Percentiles rank a stretch among this genome's conserved stretches.
Conservation (phyloP, 2,113 vertebrate genomes). For the Ardeotis arabs region DNA sequence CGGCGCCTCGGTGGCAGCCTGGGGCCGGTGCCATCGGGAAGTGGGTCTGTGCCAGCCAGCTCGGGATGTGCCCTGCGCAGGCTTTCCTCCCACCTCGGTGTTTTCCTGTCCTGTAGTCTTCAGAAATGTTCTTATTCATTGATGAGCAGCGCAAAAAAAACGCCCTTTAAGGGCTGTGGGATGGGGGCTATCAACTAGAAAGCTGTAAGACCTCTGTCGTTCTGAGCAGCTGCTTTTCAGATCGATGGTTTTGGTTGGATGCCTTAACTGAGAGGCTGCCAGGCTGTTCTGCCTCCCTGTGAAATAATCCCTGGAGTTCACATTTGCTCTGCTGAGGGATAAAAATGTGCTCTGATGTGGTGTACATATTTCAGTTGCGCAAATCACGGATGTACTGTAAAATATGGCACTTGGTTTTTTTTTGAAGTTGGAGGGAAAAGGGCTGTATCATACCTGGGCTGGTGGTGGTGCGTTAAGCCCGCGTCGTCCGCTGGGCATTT, state of each 20-base stretch:
- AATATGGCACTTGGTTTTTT: neutral
- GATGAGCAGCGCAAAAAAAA: neutral
- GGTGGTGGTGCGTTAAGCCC: neutral
- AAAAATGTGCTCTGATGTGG: slow-evolving; percentile 18
- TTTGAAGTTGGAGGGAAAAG: slow-evolving; percentile 48
- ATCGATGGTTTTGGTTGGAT: slow-evolving; percentile 13
- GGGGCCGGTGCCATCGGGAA: neutral
- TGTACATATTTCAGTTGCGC: slow-evolving; percentile 46
- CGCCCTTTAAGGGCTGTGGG: neutral
- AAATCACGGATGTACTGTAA: slow-evolving; percentile 21
- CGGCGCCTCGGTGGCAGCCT: neutral
- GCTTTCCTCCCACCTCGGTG: neutral
- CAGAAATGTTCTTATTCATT: neutral
- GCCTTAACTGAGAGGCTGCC: slow-evolving; percentile 6
- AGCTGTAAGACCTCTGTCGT: neutral
- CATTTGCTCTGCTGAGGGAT: slow-evolving; percentile 5
- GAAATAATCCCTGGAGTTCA: slow-evolving; percentile 39
- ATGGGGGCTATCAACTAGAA: neutral
- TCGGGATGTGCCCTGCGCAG: neutral
- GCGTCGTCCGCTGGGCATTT: neutral
- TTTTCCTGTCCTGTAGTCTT: neutral
- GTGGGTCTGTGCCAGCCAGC: neutral
- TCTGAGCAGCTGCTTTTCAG: slow-evolving; percentile 39
- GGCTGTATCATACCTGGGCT: slow-evolving; percentile 1
- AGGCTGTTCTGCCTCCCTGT: neutral